phyloP scores from a whole-genome alignment of 1,140 invertebrate species.

The Eumaeus atala region DNA sequence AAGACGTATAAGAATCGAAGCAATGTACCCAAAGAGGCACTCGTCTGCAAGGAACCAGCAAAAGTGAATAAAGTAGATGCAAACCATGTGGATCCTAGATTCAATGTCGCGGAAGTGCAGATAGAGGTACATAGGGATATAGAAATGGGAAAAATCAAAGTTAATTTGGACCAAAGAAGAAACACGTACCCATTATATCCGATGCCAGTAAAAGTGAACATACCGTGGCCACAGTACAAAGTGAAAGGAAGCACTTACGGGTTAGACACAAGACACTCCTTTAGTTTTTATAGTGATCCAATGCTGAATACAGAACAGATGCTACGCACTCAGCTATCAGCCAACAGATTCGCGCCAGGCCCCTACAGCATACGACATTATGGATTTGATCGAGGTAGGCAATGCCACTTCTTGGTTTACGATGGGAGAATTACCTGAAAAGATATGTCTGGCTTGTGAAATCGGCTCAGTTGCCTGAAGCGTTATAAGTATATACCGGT shows the following conservation, averaged over 20 bases:
- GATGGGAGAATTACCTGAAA: too few relatives aligned
- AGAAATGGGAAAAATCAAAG: constrained; percentile 34
- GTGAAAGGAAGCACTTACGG: constrained; percentile 30
- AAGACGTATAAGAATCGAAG: constrained; percentile 38
- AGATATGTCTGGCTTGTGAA: too few relatives aligned
- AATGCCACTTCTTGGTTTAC: neutral
- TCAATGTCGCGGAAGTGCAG: constrained; percentile 37
- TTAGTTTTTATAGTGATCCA: constrained; percentile 51
- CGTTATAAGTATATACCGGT: too few relatives aligned
- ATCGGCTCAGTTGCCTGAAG: too few relatives aligned
- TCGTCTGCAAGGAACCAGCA: constrained; percentile 26
- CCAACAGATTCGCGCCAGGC: constrained; percentile 43
- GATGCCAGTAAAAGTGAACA: constrained; percentile 44
- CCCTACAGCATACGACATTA: constrained; percentile 50
- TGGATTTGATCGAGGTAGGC: constrained; percentile 51
- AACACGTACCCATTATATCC: constrained; percentile 55
- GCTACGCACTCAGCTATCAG: constrained; percentile 45
- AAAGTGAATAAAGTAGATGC: constrained; percentile 8
- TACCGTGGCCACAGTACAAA: constrained; percentile 40
- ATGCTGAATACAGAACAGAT: constrained; percentile 50
- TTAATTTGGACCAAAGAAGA: constrained; percentile 45
- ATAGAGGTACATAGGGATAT: constrained; percentile 43
- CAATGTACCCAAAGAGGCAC: constrained; percentile 34
- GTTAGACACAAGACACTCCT: constrained; percentile 32
- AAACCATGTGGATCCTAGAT: constrained; percentile 24